Evolutionary conservation across 1,140 invertebrate genomes (phyloP).

Genomic region (Pseudomyrmex concolor): DNA sequence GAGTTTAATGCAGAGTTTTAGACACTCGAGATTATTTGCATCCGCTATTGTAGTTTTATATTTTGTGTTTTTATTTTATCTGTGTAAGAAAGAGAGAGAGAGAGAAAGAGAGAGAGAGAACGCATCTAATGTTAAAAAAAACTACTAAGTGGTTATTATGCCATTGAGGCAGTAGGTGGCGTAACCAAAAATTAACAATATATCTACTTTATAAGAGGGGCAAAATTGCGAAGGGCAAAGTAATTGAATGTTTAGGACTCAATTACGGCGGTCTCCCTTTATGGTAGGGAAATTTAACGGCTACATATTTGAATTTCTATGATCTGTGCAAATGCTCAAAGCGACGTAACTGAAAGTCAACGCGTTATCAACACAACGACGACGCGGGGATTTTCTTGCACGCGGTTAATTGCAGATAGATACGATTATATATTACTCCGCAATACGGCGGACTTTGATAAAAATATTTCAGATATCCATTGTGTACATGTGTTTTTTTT

Average conservation of each 20-base stretch:
- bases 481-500: too few relatives aligned
- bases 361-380: conserved; percentile 22
- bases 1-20: conserved; percentile 7
- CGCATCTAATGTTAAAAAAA: neutral
- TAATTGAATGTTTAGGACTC: conserved; percentile 47
- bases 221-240: neutral
- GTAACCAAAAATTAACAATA: neutral
- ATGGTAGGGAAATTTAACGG: conserved; percentile 27
- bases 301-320: conserved; percentile 33
- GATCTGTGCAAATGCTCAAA: conserved; percentile 12
- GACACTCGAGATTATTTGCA: neutral
- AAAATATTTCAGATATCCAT: conserved; percentile 4
- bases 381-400: conserved; percentile 8
- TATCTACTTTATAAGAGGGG: neutral
- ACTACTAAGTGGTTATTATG: neutral
- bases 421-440: neutral
- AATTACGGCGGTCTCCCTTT: conserved; percentile 13
- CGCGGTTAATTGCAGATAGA: conserved; percentile 13
- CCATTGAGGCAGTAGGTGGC: neutral
- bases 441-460: neutral
- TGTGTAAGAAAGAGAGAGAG: too few relatives aligned
- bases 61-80: neutral
- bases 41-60: neutral
- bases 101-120: neutral
- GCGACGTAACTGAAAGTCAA: conserved; percentile 20